Evolutionary conservation across 1,140 invertebrate genomes (phyloP).

Genomic region (Ceratoteleas bidentatus): DNA sequence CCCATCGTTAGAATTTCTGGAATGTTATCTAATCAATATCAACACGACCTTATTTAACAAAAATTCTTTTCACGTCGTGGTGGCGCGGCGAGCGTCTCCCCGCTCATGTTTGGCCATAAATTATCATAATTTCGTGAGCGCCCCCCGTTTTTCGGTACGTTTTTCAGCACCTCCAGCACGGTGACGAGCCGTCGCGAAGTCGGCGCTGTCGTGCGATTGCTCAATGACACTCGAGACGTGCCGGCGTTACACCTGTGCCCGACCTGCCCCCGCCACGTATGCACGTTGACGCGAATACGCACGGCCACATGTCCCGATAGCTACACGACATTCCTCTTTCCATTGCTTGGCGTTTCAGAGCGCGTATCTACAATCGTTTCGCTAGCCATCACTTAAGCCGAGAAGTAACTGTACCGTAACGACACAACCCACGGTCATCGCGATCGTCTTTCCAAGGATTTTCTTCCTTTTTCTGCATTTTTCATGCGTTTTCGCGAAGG

Average conservation of each 20-base stretch:
- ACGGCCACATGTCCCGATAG: slow-evolving; percentile 36
- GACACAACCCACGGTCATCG: slow-evolving; percentile 56
- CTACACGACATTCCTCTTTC: slow-evolving; percentile 58
- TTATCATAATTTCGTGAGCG: slow-evolving; percentile 29
- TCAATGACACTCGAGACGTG: slow-evolving; percentile 56
- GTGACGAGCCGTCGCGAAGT: background rate
- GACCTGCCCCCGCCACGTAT: slow-evolving; percentile 18
- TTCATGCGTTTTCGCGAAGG: background rate
- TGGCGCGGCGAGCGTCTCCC: slow-evolving; percentile 3
- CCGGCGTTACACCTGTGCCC: slow-evolving; percentile 54
- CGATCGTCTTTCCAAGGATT: slow-evolving; percentile 51
- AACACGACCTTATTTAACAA: slow-evolving; percentile 25
- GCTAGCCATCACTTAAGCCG: slow-evolving; percentile 57
- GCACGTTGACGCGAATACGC: slow-evolving; percentile 45
- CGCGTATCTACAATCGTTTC: slow-evolving; percentile 63
- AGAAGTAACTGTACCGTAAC: slow-evolving; percentile 59
- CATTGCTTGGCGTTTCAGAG: slow-evolving; percentile 53
- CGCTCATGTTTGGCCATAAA: slow-evolving; percentile 35
- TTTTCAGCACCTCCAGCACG: slow-evolving; percentile 23
- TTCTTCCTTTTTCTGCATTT: slow-evolving; percentile 42
- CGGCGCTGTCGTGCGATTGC: slow-evolving; percentile 23
- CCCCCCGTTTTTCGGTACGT: slow-evolving; percentile 10
- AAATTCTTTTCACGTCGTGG: slow-evolving; percentile 32
- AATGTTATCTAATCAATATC: slow-evolving; percentile 39
- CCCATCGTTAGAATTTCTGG: slow-evolving; percentile 27